Evolutionary conservation across 53 echinoderm and acorn worm species (phyloP), one percentile per base, ranked within the genome.

Genomic region (Echinometra lucunter): DNA sequence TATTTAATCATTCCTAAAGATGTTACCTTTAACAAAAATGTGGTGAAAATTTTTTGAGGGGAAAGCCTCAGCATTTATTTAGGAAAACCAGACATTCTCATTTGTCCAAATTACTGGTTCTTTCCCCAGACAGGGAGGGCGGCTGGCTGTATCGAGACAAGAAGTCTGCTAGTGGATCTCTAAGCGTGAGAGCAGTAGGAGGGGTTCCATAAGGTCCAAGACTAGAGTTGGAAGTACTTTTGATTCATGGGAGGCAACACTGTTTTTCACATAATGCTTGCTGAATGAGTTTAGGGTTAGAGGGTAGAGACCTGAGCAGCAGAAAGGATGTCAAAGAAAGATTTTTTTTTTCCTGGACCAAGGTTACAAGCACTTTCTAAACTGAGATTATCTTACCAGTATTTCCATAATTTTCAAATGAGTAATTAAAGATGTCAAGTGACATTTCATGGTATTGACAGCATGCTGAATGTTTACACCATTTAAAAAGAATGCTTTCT

Each of bases 91-190:
- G 78, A 78, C 78, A 78, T 78, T 78, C 10, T 78, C 38, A 78
- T 78, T 78, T 38, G 17, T 19, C 78, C 38, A 78, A 78, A 78
- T 78, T 78, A 78, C 18, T 16, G 6, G 38, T 4, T 19, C 42
- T 23, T 40, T 49, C 47, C 49, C 49, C 85, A 85, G 85, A 85
- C 85, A 85, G 11, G 49, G 53, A n/a, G 30, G 49, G 49, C 49
- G 85, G 85, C 85, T 53, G 85, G 30, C 49, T 11, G 85, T 25
- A n/a, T 11, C 27, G 85, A 85, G 85, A 85, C 85, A 49, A 53
- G 85, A 85, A 85, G 85, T 85, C 85, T 85, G 30, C 49, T n/a
- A 25, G 85, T 49, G 49, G 49, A 49, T 85, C 27, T 85, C n/a
- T 49, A 21, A 78, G 85, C 85, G 30, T 45, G 47, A 28, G 49